Conservation (phyloP, 2,113 vertebrate species). For the Propithecus coquereli region DNA sequence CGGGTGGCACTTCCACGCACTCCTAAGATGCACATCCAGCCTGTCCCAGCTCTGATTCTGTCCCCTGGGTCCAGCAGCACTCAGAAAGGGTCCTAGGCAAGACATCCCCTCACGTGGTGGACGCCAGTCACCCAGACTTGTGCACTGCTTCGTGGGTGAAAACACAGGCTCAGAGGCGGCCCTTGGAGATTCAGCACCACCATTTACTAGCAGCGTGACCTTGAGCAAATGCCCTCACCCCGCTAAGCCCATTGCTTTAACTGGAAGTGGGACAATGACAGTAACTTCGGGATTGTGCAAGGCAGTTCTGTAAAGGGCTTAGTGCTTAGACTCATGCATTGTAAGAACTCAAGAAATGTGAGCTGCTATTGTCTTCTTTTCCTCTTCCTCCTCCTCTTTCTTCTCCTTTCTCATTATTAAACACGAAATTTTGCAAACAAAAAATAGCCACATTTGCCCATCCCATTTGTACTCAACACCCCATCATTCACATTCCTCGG, state of each 20-base stretch:
- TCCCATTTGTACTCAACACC: accelerated
- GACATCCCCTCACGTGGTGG: slow-evolving; percentile 74
- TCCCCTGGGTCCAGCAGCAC: slow-evolving; percentile 72
- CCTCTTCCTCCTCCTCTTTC: not conserved
- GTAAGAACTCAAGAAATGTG: not conserved
- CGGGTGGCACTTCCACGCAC: slow-evolving; percentile 54
- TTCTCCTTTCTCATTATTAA: not conserved
- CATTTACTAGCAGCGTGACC: accelerated
- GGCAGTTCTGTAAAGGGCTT: not conserved
- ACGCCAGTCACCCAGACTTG: slow-evolving; percentile 74
- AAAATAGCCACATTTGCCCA: not conserved
- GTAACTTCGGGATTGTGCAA: slow-evolving; percentile 24
- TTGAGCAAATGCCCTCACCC: no score
- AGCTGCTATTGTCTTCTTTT: accelerated
- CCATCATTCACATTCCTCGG: accelerated
- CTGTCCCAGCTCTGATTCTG: slow-evolving; percentile 64
- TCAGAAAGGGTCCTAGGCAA: slow-evolving; percentile 70
- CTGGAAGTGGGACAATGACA: slow-evolving; percentile 34
- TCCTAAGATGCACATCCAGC: slow-evolving; percentile 59
- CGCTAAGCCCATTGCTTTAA: accelerated
- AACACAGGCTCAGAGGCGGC: no score
- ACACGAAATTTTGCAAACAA: not conserved
- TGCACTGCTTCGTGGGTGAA: slow-evolving; percentile 73
- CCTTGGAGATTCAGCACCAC: not conserved
- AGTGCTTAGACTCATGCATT: accelerated